Base-by-base conservation (phyloP, 2,113 vertebrate species). In the Chlorocebus sabaeus region DNA sequence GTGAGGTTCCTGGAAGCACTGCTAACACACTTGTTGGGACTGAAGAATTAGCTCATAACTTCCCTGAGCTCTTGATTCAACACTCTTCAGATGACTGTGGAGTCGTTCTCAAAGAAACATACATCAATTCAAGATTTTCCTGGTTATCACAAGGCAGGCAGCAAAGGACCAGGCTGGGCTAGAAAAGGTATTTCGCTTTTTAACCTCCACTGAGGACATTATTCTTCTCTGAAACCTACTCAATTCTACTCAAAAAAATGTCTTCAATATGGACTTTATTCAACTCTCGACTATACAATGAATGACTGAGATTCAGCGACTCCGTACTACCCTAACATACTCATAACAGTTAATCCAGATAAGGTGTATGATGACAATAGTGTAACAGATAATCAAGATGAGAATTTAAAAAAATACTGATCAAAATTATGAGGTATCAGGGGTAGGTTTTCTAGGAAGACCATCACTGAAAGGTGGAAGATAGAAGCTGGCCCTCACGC, bases 391-490 rank as follows among this genome's bases (percentile, higher is more conserved):
- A 64, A 76, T 70, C 89, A 90, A 75, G 48, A 67, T 30, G 25
- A 72, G 43, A 59, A 81, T 59, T 80, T 6, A 25, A 81, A 61
- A 68, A 95, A 68, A 95, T 64, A 81, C 10, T 27, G 38, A 86
- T 59, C 64, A 92, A 80, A 89, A 80, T 61, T 48, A 67, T 20
- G 92, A 95, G 73, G 45, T 80, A 55, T 52, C 35, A 23, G 52
- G 50, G 57, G 23, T 87, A 40, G 43, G 23, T 73, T 57, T 96
- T 80, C 68, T 67, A 75, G 97, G 94, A 96, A 96, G 95, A 89
- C 59, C 11, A 20, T 72, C 50, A 82, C 32, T 30, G 61, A 91
- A 89, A 86, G 30, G 23, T 38, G 0, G 86, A 92, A 55, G 76
- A 93, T 10, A 70, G 59, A 91, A 30, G 6, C 3, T 89, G 83